Conservation (phyloP, 2,113 vertebrate species). For the Hyla sarda region DNA sequence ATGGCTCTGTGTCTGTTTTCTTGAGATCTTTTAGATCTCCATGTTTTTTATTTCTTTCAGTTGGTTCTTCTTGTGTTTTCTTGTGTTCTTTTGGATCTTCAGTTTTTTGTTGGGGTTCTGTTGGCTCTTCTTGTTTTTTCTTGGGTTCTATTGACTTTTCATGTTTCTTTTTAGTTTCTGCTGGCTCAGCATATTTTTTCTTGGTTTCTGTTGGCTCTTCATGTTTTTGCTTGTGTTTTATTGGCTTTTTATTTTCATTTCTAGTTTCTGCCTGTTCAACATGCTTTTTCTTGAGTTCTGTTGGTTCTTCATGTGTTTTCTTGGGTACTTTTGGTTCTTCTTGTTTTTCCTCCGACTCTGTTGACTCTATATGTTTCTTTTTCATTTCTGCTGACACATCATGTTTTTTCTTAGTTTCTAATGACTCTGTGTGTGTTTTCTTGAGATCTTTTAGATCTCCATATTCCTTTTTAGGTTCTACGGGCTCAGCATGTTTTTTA, state of each 20-base stretch:
- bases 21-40: background rate
- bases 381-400: too few relatives aligned
- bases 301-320: background rate
- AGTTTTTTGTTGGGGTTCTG: background rate
- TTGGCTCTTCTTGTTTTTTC: background rate
- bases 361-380: too few relatives aligned
- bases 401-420: too few relatives aligned
- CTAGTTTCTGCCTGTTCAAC: too few relatives aligned
- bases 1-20: background rate
- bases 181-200: background rate
- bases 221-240: background rate
- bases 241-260: background rate
- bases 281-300: too few relatives aligned
- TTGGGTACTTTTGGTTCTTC: background rate
- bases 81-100: background rate
- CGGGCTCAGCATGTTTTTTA: background rate
- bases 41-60: background rate
- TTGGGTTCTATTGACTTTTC: background rate
- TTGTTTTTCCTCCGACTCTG: background rate
- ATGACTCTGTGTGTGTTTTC: too few relatives aligned
- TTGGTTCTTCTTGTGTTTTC: background rate
- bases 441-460: too few relatives aligned
- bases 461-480: background rate
- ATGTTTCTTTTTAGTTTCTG: background rate
- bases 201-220: background rate